These are phyloP conservation scores for Drosophila trapezifrons DNA, from an alignment of 1,140 invertebrate genomes.

Conservation along the genomic window DNA sequence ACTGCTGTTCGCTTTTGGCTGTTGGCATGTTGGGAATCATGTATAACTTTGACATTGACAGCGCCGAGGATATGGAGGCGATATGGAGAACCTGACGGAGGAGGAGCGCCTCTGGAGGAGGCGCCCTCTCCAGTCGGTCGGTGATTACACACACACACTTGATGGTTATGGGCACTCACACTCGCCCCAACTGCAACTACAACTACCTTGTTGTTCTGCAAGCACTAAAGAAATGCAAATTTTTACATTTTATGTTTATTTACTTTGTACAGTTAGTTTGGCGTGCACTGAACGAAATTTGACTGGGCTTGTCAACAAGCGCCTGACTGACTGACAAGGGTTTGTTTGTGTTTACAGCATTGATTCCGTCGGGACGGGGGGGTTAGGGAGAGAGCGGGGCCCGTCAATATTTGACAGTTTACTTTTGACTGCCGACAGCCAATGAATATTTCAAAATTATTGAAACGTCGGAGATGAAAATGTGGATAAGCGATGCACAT, in stretches of 20 bases:
- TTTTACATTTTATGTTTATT: conserved; percentile 73
- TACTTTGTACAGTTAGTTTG: conserved; percentile 67
- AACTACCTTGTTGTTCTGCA: conserved; percentile 20
- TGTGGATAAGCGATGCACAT: neutral
- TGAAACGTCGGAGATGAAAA: conserved; percentile 20
- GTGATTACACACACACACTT: conserved; percentile 47
- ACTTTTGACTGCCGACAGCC: conserved; percentile 41
- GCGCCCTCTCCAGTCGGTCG: conserved; percentile 18
- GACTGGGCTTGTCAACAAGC: conserved; percentile 35
- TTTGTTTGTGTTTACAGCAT: conserved; percentile 27
- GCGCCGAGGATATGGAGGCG: conserved; percentile 46
- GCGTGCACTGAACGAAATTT: conserved; percentile 56
- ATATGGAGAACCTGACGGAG: conserved; percentile 19
- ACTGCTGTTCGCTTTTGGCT: conserved; percentile 64
- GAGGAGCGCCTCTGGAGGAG: conserved; percentile 3
- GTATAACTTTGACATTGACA: conserved; percentile 80
- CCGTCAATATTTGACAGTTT: conserved; percentile 48
- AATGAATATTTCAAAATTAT: conserved; percentile 37
- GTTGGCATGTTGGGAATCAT: conserved; percentile 73
- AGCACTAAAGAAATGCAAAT: conserved; percentile 47
- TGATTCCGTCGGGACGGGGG: conserved; percentile 17
- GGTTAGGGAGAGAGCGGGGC: neutral
- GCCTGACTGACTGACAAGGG: conserved; percentile 36
- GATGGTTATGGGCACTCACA: conserved; percentile 32
- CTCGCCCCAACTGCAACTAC: conserved; percentile 2